These are phyloP conservation scores for Arctia plantaginis DNA, from an alignment of 2,888 invertebrate genomes.

Conservation along the genomic window DNA sequence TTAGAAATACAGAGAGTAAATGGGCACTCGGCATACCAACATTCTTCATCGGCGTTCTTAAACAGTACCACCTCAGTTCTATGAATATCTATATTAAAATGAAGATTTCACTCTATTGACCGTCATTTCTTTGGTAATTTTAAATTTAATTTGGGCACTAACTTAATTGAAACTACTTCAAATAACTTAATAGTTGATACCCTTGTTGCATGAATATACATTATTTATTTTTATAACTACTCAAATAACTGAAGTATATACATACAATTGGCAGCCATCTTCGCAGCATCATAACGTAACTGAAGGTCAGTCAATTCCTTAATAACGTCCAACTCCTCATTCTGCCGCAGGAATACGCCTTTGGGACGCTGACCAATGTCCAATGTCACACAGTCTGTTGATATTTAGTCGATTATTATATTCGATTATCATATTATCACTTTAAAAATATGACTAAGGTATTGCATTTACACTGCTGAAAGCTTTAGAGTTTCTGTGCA, in stretches of 20 bases:
- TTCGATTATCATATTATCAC: background rate
- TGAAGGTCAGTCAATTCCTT: constrained; percentile 58
- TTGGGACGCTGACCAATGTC: constrained; percentile 61
- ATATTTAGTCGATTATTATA: constrained; percentile 6
- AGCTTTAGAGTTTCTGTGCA: too few species aligned
- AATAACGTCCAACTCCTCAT: constrained; percentile 68
- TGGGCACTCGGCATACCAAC: background rate
- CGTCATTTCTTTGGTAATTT: background rate
- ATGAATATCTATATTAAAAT: too few species aligned
- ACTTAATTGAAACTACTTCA: too few species aligned
- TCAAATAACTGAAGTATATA: background rate
- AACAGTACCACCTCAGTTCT: too few species aligned
- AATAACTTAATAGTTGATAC: too few species aligned
- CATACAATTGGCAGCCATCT: constrained; percentile 42
- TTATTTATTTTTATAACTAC: too few species aligned
- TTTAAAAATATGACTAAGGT: background rate
- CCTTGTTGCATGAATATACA: too few species aligned
- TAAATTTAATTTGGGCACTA: background rate
- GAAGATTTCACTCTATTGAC: too few species aligned
- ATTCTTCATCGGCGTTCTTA: too few species aligned
- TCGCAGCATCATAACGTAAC: constrained; percentile 56
- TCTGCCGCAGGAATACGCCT: constrained; percentile 70
- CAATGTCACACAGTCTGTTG: constrained; percentile 54
- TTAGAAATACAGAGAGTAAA: background rate
- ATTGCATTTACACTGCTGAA: too few species aligned